These are phyloP conservation scores for Smittia aterrima DNA, from an alignment of 2,888 invertebrate genomes.

Conservation along the genomic window DNA sequence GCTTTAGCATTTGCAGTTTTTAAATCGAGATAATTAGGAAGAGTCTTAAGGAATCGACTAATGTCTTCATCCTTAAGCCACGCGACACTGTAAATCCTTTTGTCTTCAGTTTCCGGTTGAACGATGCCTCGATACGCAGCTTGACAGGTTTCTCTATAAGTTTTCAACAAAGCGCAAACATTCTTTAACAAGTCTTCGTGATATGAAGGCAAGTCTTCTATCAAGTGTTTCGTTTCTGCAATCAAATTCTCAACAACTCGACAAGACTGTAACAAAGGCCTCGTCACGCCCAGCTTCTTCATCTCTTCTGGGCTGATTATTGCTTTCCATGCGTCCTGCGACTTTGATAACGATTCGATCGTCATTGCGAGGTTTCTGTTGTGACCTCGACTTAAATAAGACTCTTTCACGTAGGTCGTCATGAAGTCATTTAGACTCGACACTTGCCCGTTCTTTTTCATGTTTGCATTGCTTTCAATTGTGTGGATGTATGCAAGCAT, in stretches of 20 bases:
- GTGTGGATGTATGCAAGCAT: slow-evolving; percentile 80
- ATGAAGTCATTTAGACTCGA: slow-evolving; percentile 82
- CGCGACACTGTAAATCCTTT: slow-evolving; percentile 75
- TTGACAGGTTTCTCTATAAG: slow-evolving; percentile 72
- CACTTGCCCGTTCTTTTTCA: slow-evolving; percentile 60
- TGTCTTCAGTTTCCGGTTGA: slow-evolving; percentile 74
- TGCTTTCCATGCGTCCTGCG: slow-evolving; percentile 76
- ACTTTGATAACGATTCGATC: slow-evolving; percentile 70
- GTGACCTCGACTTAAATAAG: slow-evolving; percentile 77
- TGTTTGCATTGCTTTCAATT: slow-evolving; percentile 64
- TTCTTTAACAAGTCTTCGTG: slow-evolving; percentile 72
- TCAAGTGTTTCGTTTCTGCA: slow-evolving; percentile 63
- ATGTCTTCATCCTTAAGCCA: slow-evolving; percentile 96
- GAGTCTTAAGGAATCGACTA: slow-evolving; percentile 82
- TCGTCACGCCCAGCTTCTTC: slow-evolving; percentile 60
- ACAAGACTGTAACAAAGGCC: slow-evolving; percentile 70
- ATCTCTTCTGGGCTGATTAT: slow-evolving; percentile 68
- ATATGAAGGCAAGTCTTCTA: slow-evolving; percentile 70
- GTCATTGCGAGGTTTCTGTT: slow-evolving; percentile 55
- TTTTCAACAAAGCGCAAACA: slow-evolving; percentile 67
- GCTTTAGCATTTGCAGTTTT: slow-evolving; percentile 53
- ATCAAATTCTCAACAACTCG: slow-evolving; percentile 66
- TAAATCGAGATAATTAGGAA: slow-evolving; percentile 75
- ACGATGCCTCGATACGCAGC: slow-evolving; percentile 73
- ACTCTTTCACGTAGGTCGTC: slow-evolving; percentile 81